phyloP scores from a whole-genome alignment of 1,140 invertebrate genomes.

The Drosophila serrata region DNA sequence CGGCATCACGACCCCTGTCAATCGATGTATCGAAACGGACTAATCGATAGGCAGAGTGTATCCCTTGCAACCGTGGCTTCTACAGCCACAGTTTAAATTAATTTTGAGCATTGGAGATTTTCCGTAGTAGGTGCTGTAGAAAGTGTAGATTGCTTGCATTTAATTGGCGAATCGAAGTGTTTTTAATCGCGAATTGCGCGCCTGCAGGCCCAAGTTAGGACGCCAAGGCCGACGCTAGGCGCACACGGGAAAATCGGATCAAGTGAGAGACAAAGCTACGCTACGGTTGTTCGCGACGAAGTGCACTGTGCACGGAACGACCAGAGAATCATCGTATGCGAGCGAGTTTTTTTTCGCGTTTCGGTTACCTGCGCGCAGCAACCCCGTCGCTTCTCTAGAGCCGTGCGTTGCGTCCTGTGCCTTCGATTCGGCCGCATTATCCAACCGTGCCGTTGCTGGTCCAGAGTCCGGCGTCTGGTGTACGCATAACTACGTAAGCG shows the following conservation, averaged over 20 bases:
- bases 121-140: not conserved
- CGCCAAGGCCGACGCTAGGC: slow-evolving; percentile 4
- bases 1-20: not conserved
- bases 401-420: slow-evolving; percentile 41
- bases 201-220: not conserved
- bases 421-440: slow-evolving; percentile 20
- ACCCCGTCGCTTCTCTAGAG: slow-evolving; percentile 53
- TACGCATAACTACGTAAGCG: slow-evolving; percentile 31
- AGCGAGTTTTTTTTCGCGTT: slow-evolving; percentile 75
- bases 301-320: slow-evolving; percentile 61
- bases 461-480: slow-evolving; percentile 14
- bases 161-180: slow-evolving; percentile 8
- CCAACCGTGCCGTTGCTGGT: slow-evolving; percentile 15
- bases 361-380: slow-evolving; percentile 79
- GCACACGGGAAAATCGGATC: slow-evolving; percentile 35
- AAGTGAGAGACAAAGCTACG: slow-evolving; percentile 73
- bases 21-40: slow-evolving; percentile 19
- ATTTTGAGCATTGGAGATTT: slow-evolving; percentile 57
- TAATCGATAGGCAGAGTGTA: slow-evolving; percentile 42
- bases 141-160: slow-evolving; percentile 4
- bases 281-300: slow-evolving; percentile 65
- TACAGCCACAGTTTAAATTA: slow-evolving; percentile 79
- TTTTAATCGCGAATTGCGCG: not conserved
- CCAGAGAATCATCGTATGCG: slow-evolving; percentile 69
- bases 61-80: slow-evolving; percentile 65